These are phyloP conservation scores for Nymphalis polychloros DNA, from an alignment of 2,888 invertebrate species.

Conservation along the genomic window DNA sequence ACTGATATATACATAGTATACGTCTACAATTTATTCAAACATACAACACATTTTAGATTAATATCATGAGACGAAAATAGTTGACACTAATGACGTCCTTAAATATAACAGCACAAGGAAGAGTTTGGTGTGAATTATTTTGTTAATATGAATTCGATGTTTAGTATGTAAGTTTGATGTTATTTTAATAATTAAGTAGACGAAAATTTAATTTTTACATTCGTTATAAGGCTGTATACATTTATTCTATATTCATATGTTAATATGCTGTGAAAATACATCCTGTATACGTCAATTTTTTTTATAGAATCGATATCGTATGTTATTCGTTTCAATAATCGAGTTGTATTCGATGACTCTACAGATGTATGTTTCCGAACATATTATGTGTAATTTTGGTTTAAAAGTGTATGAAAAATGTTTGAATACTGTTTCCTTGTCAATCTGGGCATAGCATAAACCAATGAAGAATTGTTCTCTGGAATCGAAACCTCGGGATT, in stretches of 20 bases:
- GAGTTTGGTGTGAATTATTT: background rate
- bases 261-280: too few relatives aligned
- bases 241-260: too few relatives aligned
- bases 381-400: constrained; percentile 15
- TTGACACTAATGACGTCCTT: background rate
- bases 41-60: background rate
- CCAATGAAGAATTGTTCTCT: constrained; percentile 17
- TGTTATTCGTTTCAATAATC: background rate
- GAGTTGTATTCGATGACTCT: background rate
- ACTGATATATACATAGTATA: background rate
- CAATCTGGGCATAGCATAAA: constrained; percentile 64
- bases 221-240: too few relatives aligned
- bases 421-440: constrained; percentile 33
- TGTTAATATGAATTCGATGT: background rate
- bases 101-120: too few relatives aligned
- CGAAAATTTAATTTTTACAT: background rate
- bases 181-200: background rate
- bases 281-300: too few relatives aligned
- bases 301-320: too few relatives aligned
- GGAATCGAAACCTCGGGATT: constrained; percentile 9
- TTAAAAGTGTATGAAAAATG: background rate
- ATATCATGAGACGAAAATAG: background rate
- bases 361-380: background rate
- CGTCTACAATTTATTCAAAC: background rate
- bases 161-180: constrained; percentile 1